phyloP scores from a whole-genome alignment of 2,888 invertebrate genomes.

The Acanthosepion esculentum region DNA sequence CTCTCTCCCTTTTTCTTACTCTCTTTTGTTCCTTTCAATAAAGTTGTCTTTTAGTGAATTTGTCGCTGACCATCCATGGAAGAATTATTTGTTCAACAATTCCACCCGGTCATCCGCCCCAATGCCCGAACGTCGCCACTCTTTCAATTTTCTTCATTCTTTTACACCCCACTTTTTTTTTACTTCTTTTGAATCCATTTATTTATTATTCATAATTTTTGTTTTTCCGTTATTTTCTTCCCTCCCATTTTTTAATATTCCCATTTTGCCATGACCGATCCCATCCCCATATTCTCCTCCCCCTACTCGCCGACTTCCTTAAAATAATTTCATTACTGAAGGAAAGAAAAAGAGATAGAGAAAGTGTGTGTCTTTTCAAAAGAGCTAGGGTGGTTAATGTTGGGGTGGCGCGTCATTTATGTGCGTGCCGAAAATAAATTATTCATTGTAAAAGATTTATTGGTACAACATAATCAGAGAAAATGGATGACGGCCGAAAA shows the following conservation, averaged over 20 bases:
- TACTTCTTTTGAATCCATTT: neutral
- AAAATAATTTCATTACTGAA: neutral
- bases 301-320: neutral
- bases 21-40: neutral
- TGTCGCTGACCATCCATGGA: neutral
- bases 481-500: neutral
- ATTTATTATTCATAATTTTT: constrained; percentile 25
- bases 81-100: constrained; percentile 33
- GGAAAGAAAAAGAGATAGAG: neutral
- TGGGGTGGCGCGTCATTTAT: constrained; percentile 10
- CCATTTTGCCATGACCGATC: neutral
- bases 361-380: neutral
- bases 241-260: neutral
- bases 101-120: neutral
- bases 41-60: constrained; percentile 7
- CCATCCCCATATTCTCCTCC: neutral
- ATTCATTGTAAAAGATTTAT: constrained; percentile 21
- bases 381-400: neutral
- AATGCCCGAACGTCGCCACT: neutral
- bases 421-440: constrained; percentile 8
- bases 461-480: constrained; percentile 33
- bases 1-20: neutral
- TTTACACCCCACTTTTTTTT: neutral
- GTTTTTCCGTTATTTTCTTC: neutral
- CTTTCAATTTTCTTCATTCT: neutral